Evolutionary conservation across 1,140 invertebrate genomes (phyloP).

Genomic region (Hyphantria cunea): DNA sequence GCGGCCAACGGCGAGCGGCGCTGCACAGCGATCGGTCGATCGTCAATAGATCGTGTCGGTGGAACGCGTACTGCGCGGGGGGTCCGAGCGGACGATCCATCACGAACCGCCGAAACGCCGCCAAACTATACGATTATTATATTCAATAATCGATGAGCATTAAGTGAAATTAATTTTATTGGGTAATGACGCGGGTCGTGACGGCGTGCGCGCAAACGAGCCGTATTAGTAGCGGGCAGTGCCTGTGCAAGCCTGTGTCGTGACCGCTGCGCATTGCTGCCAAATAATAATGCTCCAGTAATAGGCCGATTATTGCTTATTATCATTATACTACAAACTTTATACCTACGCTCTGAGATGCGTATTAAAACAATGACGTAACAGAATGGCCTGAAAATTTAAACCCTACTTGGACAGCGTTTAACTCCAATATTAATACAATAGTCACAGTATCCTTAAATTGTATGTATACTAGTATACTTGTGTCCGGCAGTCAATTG

Average conservation of each 20-base stretch:
- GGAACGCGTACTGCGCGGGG: slow-evolving; percentile 49
- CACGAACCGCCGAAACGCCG: slow-evolving; percentile 53
- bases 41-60: slow-evolving; percentile 48
- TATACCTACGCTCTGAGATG: no score
- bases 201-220: slow-evolving; percentile 54
- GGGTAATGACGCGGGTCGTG: slow-evolving; percentile 61
- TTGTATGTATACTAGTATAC: no score
- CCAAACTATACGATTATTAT: slow-evolving; percentile 70
- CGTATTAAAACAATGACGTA: no score
- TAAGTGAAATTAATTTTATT: slow-evolving; percentile 79
- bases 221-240: slow-evolving; percentile 46
- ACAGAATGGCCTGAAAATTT: no score
- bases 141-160: slow-evolving; percentile 75
- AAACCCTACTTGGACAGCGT: no score
- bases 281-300: slow-evolving; percentile 18
- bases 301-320: slow-evolving; percentile 26
- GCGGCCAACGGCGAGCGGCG: neutral
- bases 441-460: no score
- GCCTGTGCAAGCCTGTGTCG: slow-evolving; percentile 30
- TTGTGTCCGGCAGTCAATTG: no score
- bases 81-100: slow-evolving; percentile 61
- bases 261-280: slow-evolving; percentile 38
- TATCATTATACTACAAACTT: slow-evolving; percentile 22
- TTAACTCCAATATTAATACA: no score
- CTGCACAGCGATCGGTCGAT: neutral